phyloP scores from a whole-genome alignment of 1,140 invertebrate genomes.

The Sitobion miscanthi region DNA sequence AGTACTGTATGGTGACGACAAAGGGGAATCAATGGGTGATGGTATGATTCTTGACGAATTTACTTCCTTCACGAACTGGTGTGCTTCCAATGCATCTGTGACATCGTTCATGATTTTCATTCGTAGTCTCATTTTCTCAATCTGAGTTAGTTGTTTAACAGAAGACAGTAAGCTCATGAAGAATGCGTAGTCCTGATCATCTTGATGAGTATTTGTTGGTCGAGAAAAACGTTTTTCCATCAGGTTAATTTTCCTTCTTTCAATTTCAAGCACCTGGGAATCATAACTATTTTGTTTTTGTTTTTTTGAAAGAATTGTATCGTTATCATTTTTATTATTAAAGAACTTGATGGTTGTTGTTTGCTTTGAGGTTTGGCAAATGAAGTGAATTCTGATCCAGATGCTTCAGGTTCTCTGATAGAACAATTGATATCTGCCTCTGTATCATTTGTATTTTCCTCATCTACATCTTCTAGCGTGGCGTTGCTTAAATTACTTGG shows the following conservation, averaged over 20 bases:
- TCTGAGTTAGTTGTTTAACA: constrained; percentile 9
- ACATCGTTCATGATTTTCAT: constrained; percentile 23
- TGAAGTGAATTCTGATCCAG: constrained; percentile 25
- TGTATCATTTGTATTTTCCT: constrained; percentile 34
- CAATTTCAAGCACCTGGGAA: constrained; percentile 16
- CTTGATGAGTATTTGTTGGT: constrained; percentile 18
- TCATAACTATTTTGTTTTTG: constrained; percentile 25
- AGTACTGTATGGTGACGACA: not conserved
- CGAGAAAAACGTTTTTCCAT: constrained; percentile 24
- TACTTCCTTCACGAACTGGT: constrained; percentile 14
- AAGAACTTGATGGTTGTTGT: constrained; percentile 16
- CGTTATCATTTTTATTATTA: constrained; percentile 37
- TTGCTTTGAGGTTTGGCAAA: constrained; percentile 32
- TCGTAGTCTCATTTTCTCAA: not conserved
- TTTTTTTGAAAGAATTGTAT: constrained; percentile 28
- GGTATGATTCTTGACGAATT: constrained; percentile 26
- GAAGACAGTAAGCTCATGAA: constrained; percentile 22
- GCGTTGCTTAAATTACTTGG: constrained; percentile 17
- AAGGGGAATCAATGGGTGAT: constrained; percentile 6
- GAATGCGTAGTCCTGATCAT: constrained; percentile 22
- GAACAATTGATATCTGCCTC: constrained; percentile 16
- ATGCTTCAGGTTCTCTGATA: constrained; percentile 11
- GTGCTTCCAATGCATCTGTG: constrained; percentile 25
- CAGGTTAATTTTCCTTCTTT: constrained; percentile 15
- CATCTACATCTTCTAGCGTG: not conserved